Conservation (phyloP, 1,140 invertebrate genomes). For the Drosophila azteca region DNA sequence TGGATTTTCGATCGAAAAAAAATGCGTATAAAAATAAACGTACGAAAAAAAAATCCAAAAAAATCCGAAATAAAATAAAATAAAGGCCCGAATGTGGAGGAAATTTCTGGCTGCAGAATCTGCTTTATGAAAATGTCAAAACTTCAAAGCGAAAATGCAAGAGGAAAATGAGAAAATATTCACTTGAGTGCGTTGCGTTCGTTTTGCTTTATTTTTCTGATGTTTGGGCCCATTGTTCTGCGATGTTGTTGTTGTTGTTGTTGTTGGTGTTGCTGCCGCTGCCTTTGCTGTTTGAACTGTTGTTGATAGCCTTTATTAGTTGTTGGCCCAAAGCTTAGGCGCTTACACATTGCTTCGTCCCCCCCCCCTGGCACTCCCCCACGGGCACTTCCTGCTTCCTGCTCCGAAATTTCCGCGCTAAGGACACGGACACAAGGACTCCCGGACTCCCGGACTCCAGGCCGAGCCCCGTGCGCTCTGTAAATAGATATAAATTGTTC, state of each 20-base stretch:
- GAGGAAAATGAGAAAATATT: slow-evolving; percentile 83
- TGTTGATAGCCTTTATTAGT: slow-evolving; percentile 81
- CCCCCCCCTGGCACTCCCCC: neutral
- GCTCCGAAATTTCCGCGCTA: slow-evolving; percentile 9
- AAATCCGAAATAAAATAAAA: slow-evolving; percentile 37
- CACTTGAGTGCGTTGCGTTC: slow-evolving; percentile 69
- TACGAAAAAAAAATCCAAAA: slow-evolving; percentile 4
- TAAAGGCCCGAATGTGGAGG: slow-evolving; percentile 39
- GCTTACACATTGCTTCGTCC: slow-evolving; percentile 55
- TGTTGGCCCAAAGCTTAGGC: slow-evolving; percentile 76
- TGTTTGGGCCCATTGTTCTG: slow-evolving; percentile 33
- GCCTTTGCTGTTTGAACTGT: slow-evolving; percentile 74
- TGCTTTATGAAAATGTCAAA: slow-evolving; percentile 82
- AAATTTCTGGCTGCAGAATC: slow-evolving; percentile 58
- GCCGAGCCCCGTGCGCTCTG: slow-evolving; percentile 40
- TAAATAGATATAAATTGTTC: slow-evolving; percentile 47
- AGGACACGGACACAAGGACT: slow-evolving; percentile 19
- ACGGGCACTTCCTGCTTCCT: slow-evolving; percentile 39
- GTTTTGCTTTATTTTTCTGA: slow-evolving; percentile 33
- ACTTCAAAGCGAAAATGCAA: slow-evolving; percentile 82
- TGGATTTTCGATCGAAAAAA: slow-evolving; percentile 75
- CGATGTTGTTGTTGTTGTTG: slow-evolving; percentile 15
- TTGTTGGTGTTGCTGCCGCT: slow-evolving; percentile 6
- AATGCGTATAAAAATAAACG: slow-evolving; percentile 8
- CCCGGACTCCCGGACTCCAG: neutral